Conservation (phyloP, 2,113 vertebrate species). For the Prochilodus magdalenae region DNA sequence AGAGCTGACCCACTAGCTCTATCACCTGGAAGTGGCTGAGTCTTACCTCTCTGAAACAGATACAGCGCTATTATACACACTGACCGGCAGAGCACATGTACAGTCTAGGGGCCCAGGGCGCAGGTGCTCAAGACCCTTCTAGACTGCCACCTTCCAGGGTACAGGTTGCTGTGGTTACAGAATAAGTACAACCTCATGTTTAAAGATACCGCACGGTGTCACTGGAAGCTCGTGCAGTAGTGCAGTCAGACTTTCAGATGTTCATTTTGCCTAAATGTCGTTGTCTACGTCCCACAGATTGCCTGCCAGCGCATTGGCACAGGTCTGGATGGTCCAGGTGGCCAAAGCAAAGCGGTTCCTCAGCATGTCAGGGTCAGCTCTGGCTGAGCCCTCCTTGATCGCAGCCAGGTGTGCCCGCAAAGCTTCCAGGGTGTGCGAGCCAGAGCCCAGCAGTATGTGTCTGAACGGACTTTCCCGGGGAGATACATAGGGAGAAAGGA, state of each 20-base stretch:
- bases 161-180: too few relatives aligned
- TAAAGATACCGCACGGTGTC: background rate
- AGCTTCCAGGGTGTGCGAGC: constrained; percentile 82
- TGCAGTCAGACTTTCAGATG: background rate
- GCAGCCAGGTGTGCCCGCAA: constrained; percentile 77
- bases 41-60: too few relatives aligned
- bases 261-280: constrained; percentile 71
- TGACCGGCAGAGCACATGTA: too few relatives aligned
- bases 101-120: too few relatives aligned
- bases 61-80: too few relatives aligned
- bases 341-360: constrained; percentile 85
- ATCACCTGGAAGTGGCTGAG: too few relatives aligned
- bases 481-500: constrained; percentile 89
- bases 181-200: too few relatives aligned
- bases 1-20: too few relatives aligned
- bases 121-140: too few relatives aligned
- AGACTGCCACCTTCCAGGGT: too few relatives aligned
- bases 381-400: constrained; percentile 38
- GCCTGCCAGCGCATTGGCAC: constrained; percentile 86
- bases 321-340: constrained; percentile 93
- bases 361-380: constrained; percentile 73
- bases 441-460: constrained; percentile 88
- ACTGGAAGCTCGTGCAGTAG: background rate
- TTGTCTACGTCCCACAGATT: constrained; percentile 89
- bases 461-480: constrained; percentile 84